Conservation (phyloP, 2,797 vertebrate species). For the Sus cebifrons region DNA sequence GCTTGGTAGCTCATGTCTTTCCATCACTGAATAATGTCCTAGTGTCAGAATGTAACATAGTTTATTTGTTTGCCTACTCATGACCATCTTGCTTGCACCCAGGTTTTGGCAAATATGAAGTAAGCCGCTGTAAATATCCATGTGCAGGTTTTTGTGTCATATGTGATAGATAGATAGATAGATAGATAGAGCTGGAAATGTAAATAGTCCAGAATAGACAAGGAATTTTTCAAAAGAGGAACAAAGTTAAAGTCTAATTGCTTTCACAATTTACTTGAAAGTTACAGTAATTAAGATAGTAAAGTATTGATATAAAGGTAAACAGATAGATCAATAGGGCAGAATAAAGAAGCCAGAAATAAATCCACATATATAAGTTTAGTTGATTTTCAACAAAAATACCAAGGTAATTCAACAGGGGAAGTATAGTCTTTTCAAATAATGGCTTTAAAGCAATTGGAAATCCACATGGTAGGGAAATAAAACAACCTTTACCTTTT, state of each 20-base stretch:
- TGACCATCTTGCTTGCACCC: not conserved
- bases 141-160: not conserved
- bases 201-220: not conserved
- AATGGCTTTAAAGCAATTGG: not conserved
- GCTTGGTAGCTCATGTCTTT: not conserved
- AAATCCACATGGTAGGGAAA: not conserved
- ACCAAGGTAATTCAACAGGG: not conserved
- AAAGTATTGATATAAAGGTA: not conserved
- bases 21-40: not conserved
- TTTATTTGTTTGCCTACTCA: not conserved
- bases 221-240: not conserved
- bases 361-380: not conserved
- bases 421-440: not conserved
- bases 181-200: not conserved
- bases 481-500: not conserved
- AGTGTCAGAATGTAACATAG: not conserved
- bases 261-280: not conserved
- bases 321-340: not conserved
- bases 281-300: not conserved
- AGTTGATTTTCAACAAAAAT: conserved; percentile 2
- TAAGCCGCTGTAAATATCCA: not conserved
- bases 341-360: not conserved
- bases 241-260: not conserved
- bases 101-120: not conserved
- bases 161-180: not conserved